Percentiles rank a stretch among this genome's conserved stretches.
These are phyloP conservation scores for Prionailurus viverrinus DNA, from an alignment of 2,113 vertebrate species.

Conservation along the genomic window DNA sequence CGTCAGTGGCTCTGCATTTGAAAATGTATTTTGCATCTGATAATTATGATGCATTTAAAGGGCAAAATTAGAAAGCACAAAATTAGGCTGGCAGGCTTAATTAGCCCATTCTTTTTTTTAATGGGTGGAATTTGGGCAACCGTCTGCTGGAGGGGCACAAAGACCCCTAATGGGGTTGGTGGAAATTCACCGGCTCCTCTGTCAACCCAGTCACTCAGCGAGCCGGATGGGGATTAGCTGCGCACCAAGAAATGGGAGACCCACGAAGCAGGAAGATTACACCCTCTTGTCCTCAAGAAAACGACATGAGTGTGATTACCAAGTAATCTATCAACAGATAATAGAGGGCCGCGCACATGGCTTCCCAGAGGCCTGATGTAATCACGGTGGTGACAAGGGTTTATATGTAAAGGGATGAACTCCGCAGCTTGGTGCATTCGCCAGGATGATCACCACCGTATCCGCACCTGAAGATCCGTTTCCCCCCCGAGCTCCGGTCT, in stretches of 20 bases:
- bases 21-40: slow-evolving; percentile 83
- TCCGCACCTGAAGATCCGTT: not conserved
- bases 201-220: not conserved
- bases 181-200: slow-evolving; percentile 67
- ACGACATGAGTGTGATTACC: not conserved
- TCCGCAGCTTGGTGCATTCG: fast-evolving
- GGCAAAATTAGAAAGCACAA: slow-evolving; percentile 83
- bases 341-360: not conserved
- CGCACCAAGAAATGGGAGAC: slow-evolving; percentile 16
- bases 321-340: slow-evolving; percentile 46
- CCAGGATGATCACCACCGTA: not conserved
- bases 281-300: slow-evolving; percentile 45
- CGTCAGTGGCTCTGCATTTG: slow-evolving; percentile 76
- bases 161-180: slow-evolving; percentile 63
- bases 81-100: slow-evolving; percentile 83
- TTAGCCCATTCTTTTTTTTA: slow-evolving; percentile 82
- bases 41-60: slow-evolving; percentile 83
- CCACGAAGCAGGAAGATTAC: not conserved
- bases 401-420: not conserved
- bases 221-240: not conserved
- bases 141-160: slow-evolving; percentile 69
- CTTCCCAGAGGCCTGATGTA: slow-evolving; percentile 11
- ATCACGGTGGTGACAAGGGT: not conserved
- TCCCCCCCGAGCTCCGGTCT: not conserved
- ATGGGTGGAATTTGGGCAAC: slow-evolving; percentile 81